Evolutionary conservation across 2,113 vertebrate species (phyloP).

Genomic region (Okapia johnstoni): DNA sequence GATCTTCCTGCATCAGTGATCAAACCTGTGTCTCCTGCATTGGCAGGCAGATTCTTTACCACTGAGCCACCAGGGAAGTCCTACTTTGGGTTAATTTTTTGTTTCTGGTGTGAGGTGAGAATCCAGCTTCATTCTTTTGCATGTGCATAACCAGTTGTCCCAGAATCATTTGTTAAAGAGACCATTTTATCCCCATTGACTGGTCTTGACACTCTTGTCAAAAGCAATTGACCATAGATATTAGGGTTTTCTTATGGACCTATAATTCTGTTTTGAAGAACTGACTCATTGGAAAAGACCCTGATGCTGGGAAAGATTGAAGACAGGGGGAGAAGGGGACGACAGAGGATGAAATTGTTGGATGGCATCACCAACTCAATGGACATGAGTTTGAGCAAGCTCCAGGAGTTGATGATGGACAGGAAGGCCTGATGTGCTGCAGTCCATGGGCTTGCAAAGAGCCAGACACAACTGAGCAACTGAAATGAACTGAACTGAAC

Average conservation of each 20-base stretch:
- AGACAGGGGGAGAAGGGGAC: background rate
- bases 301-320: background rate
- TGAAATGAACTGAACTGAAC: background rate
- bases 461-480: background rate
- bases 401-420: background rate
- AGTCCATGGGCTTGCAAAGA: background rate
- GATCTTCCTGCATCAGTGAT: background rate
- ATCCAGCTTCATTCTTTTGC: background rate
- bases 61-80: background rate
- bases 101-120: background rate
- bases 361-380: background rate
- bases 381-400: background rate
- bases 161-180: background rate
- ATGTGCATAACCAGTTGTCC: background rate
- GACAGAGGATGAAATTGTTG: background rate
- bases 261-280: background rate
- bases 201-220: background rate
- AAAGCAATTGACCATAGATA: background rate
- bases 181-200: background rate
- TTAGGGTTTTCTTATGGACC: background rate
- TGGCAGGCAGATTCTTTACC: background rate
- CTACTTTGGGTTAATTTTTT: background rate
- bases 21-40: background rate
- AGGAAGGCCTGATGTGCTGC: background rate
- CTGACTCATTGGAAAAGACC: background rate